These are phyloP conservation scores for Xyrichtys novacula DNA, from an alignment of 2,797 vertebrate genomes.

Conservation along the genomic window DNA sequence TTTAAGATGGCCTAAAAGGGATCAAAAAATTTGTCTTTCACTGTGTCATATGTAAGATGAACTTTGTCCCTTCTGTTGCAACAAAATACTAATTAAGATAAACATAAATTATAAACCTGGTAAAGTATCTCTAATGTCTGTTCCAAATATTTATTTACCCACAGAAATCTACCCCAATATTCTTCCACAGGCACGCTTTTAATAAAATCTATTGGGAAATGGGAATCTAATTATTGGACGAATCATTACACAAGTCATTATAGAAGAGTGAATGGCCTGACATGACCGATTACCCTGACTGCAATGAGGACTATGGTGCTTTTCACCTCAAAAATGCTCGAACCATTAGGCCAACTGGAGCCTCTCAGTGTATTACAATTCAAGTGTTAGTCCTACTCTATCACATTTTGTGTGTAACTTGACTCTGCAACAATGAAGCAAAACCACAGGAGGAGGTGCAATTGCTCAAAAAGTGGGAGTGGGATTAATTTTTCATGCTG, in stretches of 20 bases:
- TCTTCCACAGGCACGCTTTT: not conserved
- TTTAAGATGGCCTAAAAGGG: not conserved
- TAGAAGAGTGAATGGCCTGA: constrained; percentile 29
- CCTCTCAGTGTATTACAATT: no score
- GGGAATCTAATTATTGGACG: not conserved
- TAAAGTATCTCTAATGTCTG: not conserved
- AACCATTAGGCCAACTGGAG: no score
- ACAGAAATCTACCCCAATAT: not conserved
- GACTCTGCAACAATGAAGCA: no score
- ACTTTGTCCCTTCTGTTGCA: not conserved
- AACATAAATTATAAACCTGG: not conserved
- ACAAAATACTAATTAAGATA: not conserved
- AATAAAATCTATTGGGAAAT: not conserved
- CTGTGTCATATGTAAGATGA: not conserved
- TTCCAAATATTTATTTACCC: not conserved
- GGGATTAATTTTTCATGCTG: no score
- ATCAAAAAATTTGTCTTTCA: not conserved
- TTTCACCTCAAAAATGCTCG: not conserved
- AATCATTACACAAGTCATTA: constrained; percentile 43
- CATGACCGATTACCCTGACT: constrained; percentile 40
- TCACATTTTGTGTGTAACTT: no score
- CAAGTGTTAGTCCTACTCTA: no score
- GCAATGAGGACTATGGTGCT: constrained; percentile 40
- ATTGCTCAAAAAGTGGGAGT: no score
- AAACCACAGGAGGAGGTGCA: no score